Evolutionary conservation across 2,888 invertebrate genomes (phyloP).

Genomic region (Drosophila atripex): DNA sequence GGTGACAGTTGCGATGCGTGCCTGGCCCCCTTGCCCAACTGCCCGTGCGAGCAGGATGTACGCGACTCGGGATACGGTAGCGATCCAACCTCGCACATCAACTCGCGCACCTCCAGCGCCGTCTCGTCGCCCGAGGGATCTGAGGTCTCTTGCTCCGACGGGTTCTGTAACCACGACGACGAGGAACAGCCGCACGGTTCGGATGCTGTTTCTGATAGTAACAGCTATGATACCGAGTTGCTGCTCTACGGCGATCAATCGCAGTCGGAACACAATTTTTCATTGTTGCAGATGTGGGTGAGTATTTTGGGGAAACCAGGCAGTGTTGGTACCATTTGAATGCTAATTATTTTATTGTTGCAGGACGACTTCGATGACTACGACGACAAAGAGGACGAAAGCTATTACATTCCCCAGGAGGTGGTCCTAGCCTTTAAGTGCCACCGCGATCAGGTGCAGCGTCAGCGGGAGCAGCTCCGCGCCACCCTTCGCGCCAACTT

Average conservation of each 20-base stretch:
- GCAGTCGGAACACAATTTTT: conserved; percentile 60
- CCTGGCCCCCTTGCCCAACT: conserved; percentile 72
- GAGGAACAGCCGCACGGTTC: conserved; percentile 69
- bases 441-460: conserved; percentile 90
- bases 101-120: conserved; percentile 89
- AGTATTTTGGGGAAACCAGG: conserved; percentile 33
- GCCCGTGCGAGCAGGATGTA: conserved; percentile 85
- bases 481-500: conserved; percentile 93
- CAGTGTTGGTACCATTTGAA: too few species aligned
- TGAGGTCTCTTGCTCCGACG: conserved; percentile 94
- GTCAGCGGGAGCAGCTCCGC: conserved; percentile 92
- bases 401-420: conserved; percentile 92
- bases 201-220: conserved; percentile 47
- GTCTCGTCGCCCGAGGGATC: conserved; percentile 95
- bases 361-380: conserved; percentile 92
- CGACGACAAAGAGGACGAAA: conserved; percentile 91
- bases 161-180: conserved; percentile 88
- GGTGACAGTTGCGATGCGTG: conserved; percentile 78
- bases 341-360: neutral
- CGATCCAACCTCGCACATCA: conserved; percentile 87
- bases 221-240: conserved; percentile 57
- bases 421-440: conserved; percentile 94
- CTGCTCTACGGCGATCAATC: conserved; percentile 54
- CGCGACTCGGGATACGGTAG: conserved; percentile 94
- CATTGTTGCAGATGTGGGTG: conserved; percentile 72